Conservation (phyloP, 2,797 vertebrate species). For the Clarias fuscus region DNA sequence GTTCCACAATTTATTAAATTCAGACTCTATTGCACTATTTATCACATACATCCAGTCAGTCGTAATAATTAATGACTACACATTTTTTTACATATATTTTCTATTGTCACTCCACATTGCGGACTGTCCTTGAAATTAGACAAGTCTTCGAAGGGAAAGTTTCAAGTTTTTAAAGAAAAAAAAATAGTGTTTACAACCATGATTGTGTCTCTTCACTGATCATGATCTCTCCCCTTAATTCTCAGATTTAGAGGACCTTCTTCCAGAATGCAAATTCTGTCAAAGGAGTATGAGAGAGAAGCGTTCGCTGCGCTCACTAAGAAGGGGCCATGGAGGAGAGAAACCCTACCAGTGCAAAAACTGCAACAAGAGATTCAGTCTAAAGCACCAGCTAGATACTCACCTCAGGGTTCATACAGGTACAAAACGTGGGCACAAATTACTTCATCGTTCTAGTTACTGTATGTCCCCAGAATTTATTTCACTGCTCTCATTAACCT, state of each 20-base stretch:
- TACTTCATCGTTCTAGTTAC: neutral
- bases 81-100: neutral
- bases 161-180: neutral
- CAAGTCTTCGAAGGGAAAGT: neutral
- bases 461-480: neutral
- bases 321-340: constrained; percentile 65
- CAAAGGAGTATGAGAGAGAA: constrained; percentile 57
- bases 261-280: constrained; percentile 61
- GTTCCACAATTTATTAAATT: too few species aligned
- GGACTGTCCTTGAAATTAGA: neutral
- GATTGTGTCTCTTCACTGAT: neutral
- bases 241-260: constrained; percentile 53
- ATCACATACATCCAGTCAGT: too few species aligned
- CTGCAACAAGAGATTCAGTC: constrained; percentile 83
- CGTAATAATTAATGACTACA: too few species aligned
- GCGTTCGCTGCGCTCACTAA: constrained; percentile 60
- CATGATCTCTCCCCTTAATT: neutral
- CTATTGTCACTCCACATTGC: neutral
- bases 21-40: too few species aligned
- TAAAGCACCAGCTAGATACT: constrained; percentile 86
- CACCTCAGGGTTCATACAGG: constrained; percentile 86
- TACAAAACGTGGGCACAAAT: constrained; percentile 46
- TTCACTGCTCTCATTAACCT: neutral
- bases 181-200: neutral
- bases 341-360: constrained; percentile 77